These are phyloP conservation scores for Pammene fasciana DNA, from an alignment of 2,888 invertebrate genomes.

Conservation along the genomic window DNA sequence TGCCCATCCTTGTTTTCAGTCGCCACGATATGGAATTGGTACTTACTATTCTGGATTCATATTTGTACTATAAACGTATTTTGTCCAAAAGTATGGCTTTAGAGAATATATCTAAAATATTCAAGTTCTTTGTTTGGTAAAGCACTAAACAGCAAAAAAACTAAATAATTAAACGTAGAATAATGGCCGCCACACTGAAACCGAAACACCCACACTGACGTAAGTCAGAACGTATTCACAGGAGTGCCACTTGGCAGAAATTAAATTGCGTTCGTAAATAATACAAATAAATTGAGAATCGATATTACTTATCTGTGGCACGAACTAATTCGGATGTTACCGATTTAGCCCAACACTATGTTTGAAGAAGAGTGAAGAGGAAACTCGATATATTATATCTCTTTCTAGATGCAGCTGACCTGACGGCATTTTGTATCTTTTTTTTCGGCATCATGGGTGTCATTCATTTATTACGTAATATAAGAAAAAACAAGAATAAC, in stretches of 20 bases:
- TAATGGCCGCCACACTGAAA: constrained; percentile 76
- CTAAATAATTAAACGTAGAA: constrained; percentile 77
- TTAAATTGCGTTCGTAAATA: constrained; percentile 66
- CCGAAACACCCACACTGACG: constrained; percentile 82
- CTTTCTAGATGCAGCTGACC: not conserved
- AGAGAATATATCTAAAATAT: constrained; percentile 63
- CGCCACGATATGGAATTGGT: constrained; percentile 66
- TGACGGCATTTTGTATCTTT: not conserved
- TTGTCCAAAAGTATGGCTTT: constrained; percentile 64
- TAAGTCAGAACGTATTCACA: constrained; percentile 75
- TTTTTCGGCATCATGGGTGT: not conserved
- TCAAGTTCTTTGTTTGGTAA: constrained; percentile 72
- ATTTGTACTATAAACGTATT: constrained; percentile 76
- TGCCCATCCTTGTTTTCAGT: constrained; percentile 70
- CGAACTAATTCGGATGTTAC: constrained; percentile 1
- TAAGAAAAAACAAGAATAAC: too few relatives aligned
- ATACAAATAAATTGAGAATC: constrained; percentile 10
- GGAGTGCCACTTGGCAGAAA: constrained; percentile 82
- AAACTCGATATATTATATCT: not conserved
- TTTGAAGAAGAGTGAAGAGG: not conserved
- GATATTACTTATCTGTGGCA: constrained; percentile 24
- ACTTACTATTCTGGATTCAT: constrained; percentile 95
- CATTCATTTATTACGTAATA: too few relatives aligned
- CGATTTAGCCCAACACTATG: constrained; percentile 18
- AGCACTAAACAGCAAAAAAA: constrained; percentile 76